Evolutionary conservation across 2,113 vertebrate genomes (phyloP).

Genomic region (Leptocoma aspasia): DNA sequence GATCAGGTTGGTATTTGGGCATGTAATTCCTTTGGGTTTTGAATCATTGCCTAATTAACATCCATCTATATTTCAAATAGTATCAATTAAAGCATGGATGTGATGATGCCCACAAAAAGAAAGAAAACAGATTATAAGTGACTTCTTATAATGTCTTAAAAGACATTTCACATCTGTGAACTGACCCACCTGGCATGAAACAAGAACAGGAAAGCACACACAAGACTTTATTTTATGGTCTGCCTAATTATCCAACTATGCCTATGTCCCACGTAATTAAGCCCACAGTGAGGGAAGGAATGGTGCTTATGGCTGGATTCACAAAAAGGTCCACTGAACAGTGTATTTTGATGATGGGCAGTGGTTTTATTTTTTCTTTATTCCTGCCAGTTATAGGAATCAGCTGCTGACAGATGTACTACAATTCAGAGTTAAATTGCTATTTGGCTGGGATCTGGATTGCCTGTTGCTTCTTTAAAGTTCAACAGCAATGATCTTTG

Average conservation of each 20-base stretch:
- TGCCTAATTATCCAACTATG: not conserved
- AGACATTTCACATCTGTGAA: not conserved
- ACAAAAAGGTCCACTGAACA: not conserved
- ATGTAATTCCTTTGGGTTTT: not conserved
- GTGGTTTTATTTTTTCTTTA: not conserved
- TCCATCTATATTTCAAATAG: not conserved
- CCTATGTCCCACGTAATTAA: not conserved
- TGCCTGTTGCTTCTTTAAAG: not conserved
- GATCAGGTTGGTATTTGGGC: not conserved
- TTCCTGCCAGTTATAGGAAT: not conserved
- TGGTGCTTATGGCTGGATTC: not conserved
- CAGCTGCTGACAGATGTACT: not conserved
- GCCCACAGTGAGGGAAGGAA: not conserved
- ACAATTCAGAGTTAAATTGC: not conserved
- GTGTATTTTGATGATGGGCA: not conserved
- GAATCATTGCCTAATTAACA: not conserved
- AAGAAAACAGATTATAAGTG: not conserved
- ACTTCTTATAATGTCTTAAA: constrained; percentile 11
- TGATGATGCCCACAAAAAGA: not conserved
- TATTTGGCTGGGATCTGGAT: not conserved
- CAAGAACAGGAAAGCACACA: not conserved
- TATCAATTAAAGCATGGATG: not conserved
- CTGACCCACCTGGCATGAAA: not conserved
- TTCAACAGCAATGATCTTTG: not conserved
- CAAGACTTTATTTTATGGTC: constrained; percentile 27